Evolutionary conservation across 2,888 invertebrate genomes (phyloP), one percentile per base, ranked within the genome.

Genomic region (Amiota communis): DNA sequence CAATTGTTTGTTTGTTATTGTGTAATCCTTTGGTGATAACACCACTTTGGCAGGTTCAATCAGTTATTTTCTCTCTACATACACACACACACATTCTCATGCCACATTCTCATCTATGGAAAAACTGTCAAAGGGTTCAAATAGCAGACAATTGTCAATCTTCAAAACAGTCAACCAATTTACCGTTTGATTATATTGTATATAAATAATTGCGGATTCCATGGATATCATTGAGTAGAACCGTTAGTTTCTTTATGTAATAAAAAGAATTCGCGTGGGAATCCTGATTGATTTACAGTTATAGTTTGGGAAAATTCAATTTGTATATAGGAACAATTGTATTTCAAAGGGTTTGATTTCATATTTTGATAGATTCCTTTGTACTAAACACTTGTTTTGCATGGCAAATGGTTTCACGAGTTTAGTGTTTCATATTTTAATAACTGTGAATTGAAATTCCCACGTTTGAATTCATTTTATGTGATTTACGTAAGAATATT

Each of bases 71-170:
- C 36, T 6, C 23, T 23, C 23, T 23, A 23, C 23, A n/a, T n/a
- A n/a, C n/a, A 23, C 23, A 23, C 23, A 23, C 3, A 23, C 3
- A 6, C 36, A 36, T 36, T 36, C 36, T 36, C 36, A 36, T 36
- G 36, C 4, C 36, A 36, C 36, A 36, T 36, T n/a, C n/a, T n/a
- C 36, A 36, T 36, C 36, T 36, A 36, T 36, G 67, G 17, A 53
- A 68, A 53, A 48, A 65, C 17, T 12, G 15, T 51, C 67, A 51
- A 53, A 49, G 17, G 48, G 20, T 47, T 36, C 36, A 36, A 36
- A n/a, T 47, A 17, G 48, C 11, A n/a, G 53, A 68, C 67, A 68
- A 68, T 68, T 67, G 17, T 49, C 65, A 67, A 67, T 67, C 47
- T 17, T 68, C 53, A 68, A 53, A 36, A 53, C 10, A 63, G 67